Base-by-base conservation (phyloP, 2,888 invertebrate genomes). In the Drosophila pseudotakahashii region DNA sequence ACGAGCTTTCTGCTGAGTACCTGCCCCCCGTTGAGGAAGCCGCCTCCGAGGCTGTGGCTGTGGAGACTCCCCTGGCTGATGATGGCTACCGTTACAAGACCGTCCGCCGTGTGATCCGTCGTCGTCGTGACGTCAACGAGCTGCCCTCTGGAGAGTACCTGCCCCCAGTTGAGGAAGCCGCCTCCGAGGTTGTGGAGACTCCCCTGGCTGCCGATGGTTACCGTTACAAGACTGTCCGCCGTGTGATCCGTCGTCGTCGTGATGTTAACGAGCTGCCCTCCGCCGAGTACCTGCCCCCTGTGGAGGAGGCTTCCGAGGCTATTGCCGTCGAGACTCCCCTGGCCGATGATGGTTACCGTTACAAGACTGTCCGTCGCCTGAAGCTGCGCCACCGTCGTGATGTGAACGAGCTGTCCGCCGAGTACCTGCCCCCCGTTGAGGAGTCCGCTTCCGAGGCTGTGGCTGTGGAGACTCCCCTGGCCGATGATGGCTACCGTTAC, bases 51-150 rank as follows among this genome's bases (percentile, higher is more conserved):
- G 39, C 47, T 1, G 44, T 71, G 42, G 39, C 47, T 1, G 44
- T 71, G 23, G 72, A 80, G 58, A 74, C 71, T 6, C 74, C 77
- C 32, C 69, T 72, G 51, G 78, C 84, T 1, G 78, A 51, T 63
- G 80, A 80, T 80, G 80, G 80, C 0, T 88, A 88, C 76, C 89
- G 88, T 19, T 88, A 88, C 88, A 88, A 81, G 77, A 86, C 88
- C 0, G 80, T 89, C 41, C 86, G 81, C 9, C 81, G 75, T 32
- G 73, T 83, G 51, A 53, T 73, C 67, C 80, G 80, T 53, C 78
- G 63, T 2, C 84, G 79, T 69, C 88, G 89, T 81, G 90, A 89
- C 64, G 89, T 88, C 1, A 81, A 60, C 51, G 89, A 89, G 58
- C 69, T 89, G 6, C 75, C 72, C 41, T 62, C 72, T n/a, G 77